Base-by-base conservation (phyloP, 2,888 invertebrate species). In the Physocephala rufipes region DNA sequence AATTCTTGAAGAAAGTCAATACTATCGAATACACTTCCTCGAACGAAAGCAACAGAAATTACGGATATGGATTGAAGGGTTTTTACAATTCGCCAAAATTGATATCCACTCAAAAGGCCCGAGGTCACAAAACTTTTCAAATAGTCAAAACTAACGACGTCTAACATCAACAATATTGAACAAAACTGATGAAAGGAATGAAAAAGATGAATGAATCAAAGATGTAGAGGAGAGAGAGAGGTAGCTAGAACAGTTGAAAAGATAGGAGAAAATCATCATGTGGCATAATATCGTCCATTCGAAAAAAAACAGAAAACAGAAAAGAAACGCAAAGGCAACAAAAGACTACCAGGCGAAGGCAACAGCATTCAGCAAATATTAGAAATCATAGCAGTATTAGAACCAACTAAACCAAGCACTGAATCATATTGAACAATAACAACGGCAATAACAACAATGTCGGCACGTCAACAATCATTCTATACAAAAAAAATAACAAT, bases 401-500 rank as follows among this genome's bases (percentile, higher is more conserved):
- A 28, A 28, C 4, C 58, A 24, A 28, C 58, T 7, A 58, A 58
- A 26, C 15, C 58, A 58, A 19, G 1, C 55, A 21, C 2, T 2
- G 24, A 55, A 55, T 15, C 24, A 26, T 4, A 21, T 53, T 28
- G 19, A 53, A 30, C 66, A 66, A 21, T 36, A 53, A 30, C 19
- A 66, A 55, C 66, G 36, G 36, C 53, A 16, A 21, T 21, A 66
- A n/a, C 63, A 16, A 16, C 63, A 64, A 16, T n/a, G 47, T n/a
- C 19, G 19, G 24, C 63, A 63, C 28, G 47, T n/a, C 19, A 30
- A 43, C 63, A 63, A 63, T 24, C 30, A 45, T 36, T 66, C 19
- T 51, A 16, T 7, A 53, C 66, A 55, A 24, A 53, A n/a, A n/a
- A n/a, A 66, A 66, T 66, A 66, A 66, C 66, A 66, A 66, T 66